Evolutionary conservation across 1,140 invertebrate species (phyloP).

Genomic region (Papilio aristodemus): DNA sequence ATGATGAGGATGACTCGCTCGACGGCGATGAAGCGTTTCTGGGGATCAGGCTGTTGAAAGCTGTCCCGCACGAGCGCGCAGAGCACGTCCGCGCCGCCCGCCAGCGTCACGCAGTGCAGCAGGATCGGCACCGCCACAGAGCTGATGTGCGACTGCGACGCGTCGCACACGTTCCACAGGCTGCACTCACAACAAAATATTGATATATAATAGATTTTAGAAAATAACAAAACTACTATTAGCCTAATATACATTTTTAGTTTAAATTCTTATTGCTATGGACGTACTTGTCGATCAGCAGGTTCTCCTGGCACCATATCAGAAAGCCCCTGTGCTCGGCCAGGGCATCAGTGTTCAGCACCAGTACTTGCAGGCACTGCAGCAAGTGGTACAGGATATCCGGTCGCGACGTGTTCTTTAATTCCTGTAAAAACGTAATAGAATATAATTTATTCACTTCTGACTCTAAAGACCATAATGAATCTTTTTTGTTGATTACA

Average conservation of each 20-base stretch:
- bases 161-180: constrained; percentile 95
- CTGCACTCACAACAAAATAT: constrained; percentile 75
- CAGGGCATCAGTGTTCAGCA: constrained; percentile 96
- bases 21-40: constrained; percentile 94
- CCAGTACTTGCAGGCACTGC: constrained; percentile 94
- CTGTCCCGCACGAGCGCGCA: constrained; percentile 96
- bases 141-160: constrained; percentile 95
- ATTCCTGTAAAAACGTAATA: constrained; percentile 82
- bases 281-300: constrained; percentile 95
- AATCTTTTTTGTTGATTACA: neutral
- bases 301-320: constrained; percentile 98
- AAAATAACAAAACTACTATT: too few relatives aligned
- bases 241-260: too few relatives aligned
- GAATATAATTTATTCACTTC: neutral
- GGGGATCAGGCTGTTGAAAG: constrained; percentile 95
- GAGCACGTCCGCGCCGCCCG: constrained; percentile 95
- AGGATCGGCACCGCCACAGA: constrained; percentile 94
- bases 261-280: neutral
- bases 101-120: constrained; percentile 96
- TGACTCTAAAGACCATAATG: neutral
- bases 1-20: constrained; percentile 96
- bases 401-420: constrained; percentile 91
- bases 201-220: too few relatives aligned
- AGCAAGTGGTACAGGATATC: constrained; percentile 97
- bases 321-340: constrained; percentile 96